A percentile compares a stretch with the other conserved stretches of the same genome.
Conservation (phyloP, 92 coral and sea anemone species). For the Zoanthus sansibaricus region DNA sequence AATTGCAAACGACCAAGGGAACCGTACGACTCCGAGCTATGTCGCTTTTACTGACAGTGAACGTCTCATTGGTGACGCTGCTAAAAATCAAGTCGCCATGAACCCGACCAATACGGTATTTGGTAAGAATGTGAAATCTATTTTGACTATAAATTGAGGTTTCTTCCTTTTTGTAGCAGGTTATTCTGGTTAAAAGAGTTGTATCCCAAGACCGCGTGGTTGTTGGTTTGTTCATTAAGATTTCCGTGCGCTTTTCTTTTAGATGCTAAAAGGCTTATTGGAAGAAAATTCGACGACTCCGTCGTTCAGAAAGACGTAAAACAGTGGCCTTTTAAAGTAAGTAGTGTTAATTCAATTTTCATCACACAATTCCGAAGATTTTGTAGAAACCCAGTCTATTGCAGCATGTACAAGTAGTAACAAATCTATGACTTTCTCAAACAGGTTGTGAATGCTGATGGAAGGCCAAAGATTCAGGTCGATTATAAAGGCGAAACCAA, state of each 20-base stretch:
- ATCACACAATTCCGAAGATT: not conserved
- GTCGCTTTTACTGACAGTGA: conserved; percentile 95
- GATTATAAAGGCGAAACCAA: conserved; percentile 74
- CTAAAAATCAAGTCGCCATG: conserved; percentile 94
- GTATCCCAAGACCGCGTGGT: no score
- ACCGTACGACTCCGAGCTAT: conserved; percentile 96
- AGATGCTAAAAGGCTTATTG: conserved; percentile 95
- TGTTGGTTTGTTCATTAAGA: no score
- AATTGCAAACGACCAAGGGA: conserved; percentile 97
- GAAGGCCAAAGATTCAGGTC: conserved; percentile 73
- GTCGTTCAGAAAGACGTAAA: conserved; percentile 79
- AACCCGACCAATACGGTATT: conserved; percentile 89
- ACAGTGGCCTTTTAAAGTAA: conserved; percentile 92
- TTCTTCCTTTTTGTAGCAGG: not conserved
- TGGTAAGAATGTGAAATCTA: conserved; percentile 36
- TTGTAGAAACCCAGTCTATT: not conserved
- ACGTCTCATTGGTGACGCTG: conserved; percentile 94
- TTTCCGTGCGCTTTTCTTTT: not conserved
- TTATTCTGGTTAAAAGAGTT: no score
- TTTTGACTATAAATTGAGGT: not conserved
- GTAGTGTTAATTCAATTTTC: not conserved
- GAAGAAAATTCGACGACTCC: conserved; percentile 80
- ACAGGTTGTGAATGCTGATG: conserved; percentile 61
- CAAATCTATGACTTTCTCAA: conserved; percentile 2
- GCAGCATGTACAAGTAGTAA: not conserved